phyloP scores from a whole-genome alignment of 2,888 invertebrate species.

The Panopea generosa region DNA sequence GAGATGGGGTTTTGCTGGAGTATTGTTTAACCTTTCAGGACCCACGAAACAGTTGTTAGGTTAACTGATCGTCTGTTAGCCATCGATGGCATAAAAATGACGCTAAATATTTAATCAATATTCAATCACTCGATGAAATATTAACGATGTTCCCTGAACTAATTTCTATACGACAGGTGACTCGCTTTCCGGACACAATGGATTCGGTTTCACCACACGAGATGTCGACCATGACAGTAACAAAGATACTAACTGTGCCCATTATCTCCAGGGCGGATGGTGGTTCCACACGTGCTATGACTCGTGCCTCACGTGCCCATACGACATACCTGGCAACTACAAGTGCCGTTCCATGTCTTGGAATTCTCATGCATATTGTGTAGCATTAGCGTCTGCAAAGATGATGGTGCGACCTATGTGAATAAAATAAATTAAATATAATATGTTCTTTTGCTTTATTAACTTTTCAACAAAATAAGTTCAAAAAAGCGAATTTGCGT shows the following conservation, averaged over 20 bases:
- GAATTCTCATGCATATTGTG: constrained; percentile 49
- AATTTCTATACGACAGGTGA: constrained; percentile 31
- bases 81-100: too few relatives aligned
- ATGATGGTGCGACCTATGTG: constrained; percentile 56
- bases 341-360: constrained; percentile 52
- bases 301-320: constrained; percentile 53
- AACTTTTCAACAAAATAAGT: too few relatives aligned
- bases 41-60: too few relatives aligned
- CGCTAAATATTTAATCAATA: too few relatives aligned
- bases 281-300: constrained; percentile 57
- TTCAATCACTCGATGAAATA: too few relatives aligned
- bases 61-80: too few relatives aligned
- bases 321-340: constrained; percentile 36
- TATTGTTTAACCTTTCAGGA: too few relatives aligned
- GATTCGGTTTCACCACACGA: constrained; percentile 44
- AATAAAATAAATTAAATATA: constrained; percentile 1
- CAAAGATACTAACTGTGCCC: constrained; percentile 33
- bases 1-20: too few relatives aligned
- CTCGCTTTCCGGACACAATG: constrained; percentile 38
- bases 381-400: constrained; percentile 30
- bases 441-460: too few relatives aligned
- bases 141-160: too few relatives aligned
- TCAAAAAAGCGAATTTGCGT: too few relatives aligned
- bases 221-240: constrained; percentile 45
- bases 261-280: constrained; percentile 42